Evolutionary conservation across 2,888 invertebrate species (phyloP), one percentile per base, ranked within the genome.

Genomic region (Carabus problematicus): DNA sequence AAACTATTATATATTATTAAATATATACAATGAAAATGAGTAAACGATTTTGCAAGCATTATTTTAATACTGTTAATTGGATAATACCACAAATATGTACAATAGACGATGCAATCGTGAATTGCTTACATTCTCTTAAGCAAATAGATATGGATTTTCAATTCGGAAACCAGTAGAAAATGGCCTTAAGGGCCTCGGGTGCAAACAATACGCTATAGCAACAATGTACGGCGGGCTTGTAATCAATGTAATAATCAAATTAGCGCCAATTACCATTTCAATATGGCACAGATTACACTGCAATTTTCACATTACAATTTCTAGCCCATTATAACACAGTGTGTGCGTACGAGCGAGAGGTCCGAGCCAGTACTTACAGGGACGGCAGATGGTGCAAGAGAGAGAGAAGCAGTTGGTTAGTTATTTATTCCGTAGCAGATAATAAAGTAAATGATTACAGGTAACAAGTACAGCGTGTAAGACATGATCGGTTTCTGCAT

Each of bases 381-480:
- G n/a, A n/a, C 8, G 8, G 29, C 9, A 56, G 18, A 19, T 29
- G 9, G 39, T 14, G 42, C 59, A 18, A 43, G 14, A 43, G 19
- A 41, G 45, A 42, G 45, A 60, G 41, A 18, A 41, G n/a, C n/a
- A n/a, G 59, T 66, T 45, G 52, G 29, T 3, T 29, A 29, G 29
- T 67, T 67, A 67, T 67, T 67, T 67, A 67, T 67, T 67, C 67
- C 52, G 4, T 67, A 60, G 67, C 67, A 67, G 67, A 67, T 67
- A 67, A 67, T 67, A 67, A 67, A 67, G 60, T 67, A 67, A 66
- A 60, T 67, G 67, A 67, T 67, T 67, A 67, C 60, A 67, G 67
- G 67, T 59, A 67, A 59, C 58, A 56, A 19, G 54, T 47, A 14
- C 18, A 16, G 29, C 40, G 40, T 39, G 49, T 66, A 58, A 59